phyloP scores from a whole-genome alignment of 2,888 invertebrate genomes.

The Gymnosoma rotundatum region DNA sequence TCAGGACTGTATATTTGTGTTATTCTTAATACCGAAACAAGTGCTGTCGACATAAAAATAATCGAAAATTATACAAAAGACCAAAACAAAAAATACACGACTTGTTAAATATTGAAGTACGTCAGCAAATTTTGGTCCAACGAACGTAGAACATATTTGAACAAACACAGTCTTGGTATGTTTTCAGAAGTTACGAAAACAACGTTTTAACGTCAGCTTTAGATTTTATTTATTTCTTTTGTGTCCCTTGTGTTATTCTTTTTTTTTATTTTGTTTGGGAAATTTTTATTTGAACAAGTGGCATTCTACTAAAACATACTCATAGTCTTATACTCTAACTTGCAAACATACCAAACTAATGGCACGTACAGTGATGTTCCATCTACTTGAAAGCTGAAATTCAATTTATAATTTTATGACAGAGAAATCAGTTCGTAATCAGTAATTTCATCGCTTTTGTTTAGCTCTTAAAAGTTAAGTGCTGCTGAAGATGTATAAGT shows the following conservation, averaged over 20 bases:
- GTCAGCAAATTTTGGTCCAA: slow-evolving; percentile 62
- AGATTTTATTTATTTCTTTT: neutral
- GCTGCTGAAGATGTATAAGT: too few species aligned
- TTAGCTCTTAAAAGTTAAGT: too few species aligned
- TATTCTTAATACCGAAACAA: slow-evolving; percentile 21
- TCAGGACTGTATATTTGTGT: slow-evolving; percentile 3
- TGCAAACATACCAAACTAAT: too few species aligned
- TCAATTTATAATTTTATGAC: too few species aligned
- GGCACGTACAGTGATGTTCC: neutral
- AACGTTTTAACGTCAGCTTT: slow-evolving; percentile 58
- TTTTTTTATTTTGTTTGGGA: neutral
- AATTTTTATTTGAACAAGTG: slow-evolving; percentile 16
- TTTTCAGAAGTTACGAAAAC: slow-evolving; percentile 57
- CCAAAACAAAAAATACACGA: slow-evolving; percentile 16
- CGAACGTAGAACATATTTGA: slow-evolving; percentile 43
- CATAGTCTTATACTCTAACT: neutral
- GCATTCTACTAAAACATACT: neutral
- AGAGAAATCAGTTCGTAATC: too few species aligned
- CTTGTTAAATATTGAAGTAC: slow-evolving; percentile 48
- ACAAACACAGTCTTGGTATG: slow-evolving; percentile 43
- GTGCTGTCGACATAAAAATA: slow-evolving; percentile 24
- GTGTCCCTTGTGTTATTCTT: neutral
- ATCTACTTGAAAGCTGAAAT: neutral
- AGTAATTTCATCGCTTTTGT: too few species aligned
- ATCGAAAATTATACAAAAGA: slow-evolving; percentile 29